These are phyloP conservation scores for Jaculus jaculus DNA, from an alignment of 2,113 vertebrate species.

Conservation along the genomic window DNA sequence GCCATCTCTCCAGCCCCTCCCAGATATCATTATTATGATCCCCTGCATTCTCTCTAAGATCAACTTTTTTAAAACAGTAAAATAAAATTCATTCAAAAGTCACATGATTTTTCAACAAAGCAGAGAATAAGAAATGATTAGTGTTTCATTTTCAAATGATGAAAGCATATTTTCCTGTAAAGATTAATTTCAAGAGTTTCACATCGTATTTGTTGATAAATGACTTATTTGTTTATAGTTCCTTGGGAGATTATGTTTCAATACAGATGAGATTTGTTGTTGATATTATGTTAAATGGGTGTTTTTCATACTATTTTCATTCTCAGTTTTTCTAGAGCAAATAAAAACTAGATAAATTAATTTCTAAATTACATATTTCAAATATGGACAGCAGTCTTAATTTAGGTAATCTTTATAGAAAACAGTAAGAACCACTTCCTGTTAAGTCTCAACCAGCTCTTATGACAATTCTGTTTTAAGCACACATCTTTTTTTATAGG, in stretches of 20 bases:
- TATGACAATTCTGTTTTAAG: conserved; percentile 33
- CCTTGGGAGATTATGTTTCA: not conserved
- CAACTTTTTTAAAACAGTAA: not conserved
- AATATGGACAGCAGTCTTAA: not conserved
- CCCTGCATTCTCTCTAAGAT: not conserved
- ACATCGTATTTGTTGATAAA: not conserved
- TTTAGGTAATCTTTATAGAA: not conserved
- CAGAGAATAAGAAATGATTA: not conserved
- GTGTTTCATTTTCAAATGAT: conserved; percentile 4
- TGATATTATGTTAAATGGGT: not conserved
- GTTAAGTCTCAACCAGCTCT: not conserved
- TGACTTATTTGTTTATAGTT: conserved; percentile 14
- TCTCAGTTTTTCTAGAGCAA: not conserved
- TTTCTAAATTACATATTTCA: not conserved
- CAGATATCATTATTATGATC: not conserved
- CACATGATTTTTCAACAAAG: too few species aligned
- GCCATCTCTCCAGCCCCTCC: too few species aligned
- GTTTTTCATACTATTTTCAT: not conserved
- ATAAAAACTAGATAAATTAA: not conserved
- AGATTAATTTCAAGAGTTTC: not conserved
- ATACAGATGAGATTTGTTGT: not conserved
- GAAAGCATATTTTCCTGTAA: not conserved
- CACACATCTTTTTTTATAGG: not conserved
- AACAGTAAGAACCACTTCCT: not conserved
- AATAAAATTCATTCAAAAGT: too few species aligned